Percentiles rank a stretch among this genome's conserved stretches.
Conservation (phyloP, 2,888 invertebrate genomes). For the Hypolimnas misippus region DNA sequence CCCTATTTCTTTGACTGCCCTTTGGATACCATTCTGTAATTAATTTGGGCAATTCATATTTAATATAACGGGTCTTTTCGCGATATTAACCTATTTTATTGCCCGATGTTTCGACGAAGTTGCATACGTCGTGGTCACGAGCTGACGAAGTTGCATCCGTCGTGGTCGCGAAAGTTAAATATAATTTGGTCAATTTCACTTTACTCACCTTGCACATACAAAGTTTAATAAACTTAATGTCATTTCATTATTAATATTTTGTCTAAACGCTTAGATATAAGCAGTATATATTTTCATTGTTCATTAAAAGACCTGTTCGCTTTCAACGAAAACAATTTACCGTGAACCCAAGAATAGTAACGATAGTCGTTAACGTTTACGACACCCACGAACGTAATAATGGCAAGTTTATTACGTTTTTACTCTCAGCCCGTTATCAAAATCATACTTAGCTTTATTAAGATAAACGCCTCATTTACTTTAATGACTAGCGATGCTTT, state of each 20-base stretch:
- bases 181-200: no score
- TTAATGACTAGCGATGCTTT: conserved; percentile 40
- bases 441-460: conserved; percentile 46
- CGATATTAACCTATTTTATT: no score
- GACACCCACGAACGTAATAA: conserved; percentile 48
- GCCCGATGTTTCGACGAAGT: no score
- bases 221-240: not conserved
- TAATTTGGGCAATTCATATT: no score
- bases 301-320: conserved; percentile 38
- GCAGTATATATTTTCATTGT: conserved; percentile 15
- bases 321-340: conserved; percentile 46
- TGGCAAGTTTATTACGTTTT: conserved; percentile 49
- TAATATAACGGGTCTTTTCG: no score
- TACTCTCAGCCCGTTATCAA: conserved; percentile 46
- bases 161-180: no score
- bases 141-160: no score
- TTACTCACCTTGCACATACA: no score
- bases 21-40: no score
- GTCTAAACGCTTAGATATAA: not conserved
- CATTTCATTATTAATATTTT: not conserved
- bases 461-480: conserved; percentile 47
- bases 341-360: conserved; percentile 45
- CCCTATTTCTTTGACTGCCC: no score
- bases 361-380: conserved; percentile 51
- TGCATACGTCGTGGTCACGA: no score